These are phyloP conservation scores for Periphyllus acericola DNA, from an alignment of 2,888 invertebrate genomes.

Conservation along the genomic window DNA sequence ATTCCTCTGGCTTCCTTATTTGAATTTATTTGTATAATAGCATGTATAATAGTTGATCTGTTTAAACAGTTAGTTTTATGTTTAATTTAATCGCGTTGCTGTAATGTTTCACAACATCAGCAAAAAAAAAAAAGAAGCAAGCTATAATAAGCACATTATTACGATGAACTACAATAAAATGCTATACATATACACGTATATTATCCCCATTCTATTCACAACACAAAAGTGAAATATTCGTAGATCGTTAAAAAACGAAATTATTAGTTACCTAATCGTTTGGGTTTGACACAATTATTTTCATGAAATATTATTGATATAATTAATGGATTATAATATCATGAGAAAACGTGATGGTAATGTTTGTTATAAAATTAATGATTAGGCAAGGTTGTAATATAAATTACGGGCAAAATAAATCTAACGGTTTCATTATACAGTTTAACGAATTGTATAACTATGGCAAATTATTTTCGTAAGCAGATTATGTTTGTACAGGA, in stretches of 20 bases:
- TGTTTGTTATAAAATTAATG: constrained; percentile 47
- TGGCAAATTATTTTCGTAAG: background rate
- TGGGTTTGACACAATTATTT: constrained; percentile 11
- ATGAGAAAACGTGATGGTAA: constrained; percentile 44
- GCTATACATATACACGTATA: background rate
- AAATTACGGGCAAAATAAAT: constrained; percentile 26
- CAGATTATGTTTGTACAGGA: background rate
- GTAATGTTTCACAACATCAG: too few species aligned
- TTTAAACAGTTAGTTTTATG: too few species aligned
- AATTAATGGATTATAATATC: constrained; percentile 29
- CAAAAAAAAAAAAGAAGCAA: too few species aligned
- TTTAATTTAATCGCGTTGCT: too few species aligned
- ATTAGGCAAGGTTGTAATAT: background rate
- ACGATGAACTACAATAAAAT: too few species aligned
- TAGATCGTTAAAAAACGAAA: background rate
- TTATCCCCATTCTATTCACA: background rate
- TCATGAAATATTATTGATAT: constrained; percentile 7
- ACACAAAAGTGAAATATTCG: background rate
- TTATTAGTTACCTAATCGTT: constrained; percentile 10
- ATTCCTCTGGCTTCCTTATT: too few species aligned
- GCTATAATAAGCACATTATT: too few species aligned
- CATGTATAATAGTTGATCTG: too few species aligned
- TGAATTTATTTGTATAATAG: too few species aligned
- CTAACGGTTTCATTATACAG: constrained; percentile 20
- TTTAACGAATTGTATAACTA: constrained; percentile 24